Base-by-base conservation (phyloP, 1,140 invertebrate genomes). In the Vollenhovia emeryi region DNA sequence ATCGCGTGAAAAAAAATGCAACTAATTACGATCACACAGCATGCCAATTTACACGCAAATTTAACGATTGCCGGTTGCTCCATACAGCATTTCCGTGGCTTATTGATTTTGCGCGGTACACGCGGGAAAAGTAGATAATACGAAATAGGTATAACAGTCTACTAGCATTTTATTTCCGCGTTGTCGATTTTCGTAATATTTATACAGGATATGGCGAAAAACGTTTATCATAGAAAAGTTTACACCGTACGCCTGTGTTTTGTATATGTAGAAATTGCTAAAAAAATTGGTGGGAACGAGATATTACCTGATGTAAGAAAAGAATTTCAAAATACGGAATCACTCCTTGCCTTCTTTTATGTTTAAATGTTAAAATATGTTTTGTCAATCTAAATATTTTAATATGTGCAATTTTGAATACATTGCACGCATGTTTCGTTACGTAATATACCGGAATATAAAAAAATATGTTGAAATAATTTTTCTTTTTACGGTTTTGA, bases 41-140 rank as follows among this genome's bases (percentile, higher is more conserved):
- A 24, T 30, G 43, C 30, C 75, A 66, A 78, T 78, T 78, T 66
- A 66, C 59, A 78, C 60, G 75, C 60, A 66, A 78, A 78, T 78
- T 78, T 30, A 66, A 66, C 75, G 60, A 78, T 78, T 45, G 43
- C 43, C 43, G 30, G 52, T 57, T 27, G 52, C n/a, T 55, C 62
- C 43, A 15, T 36, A 36, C 15, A 21, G 30, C 21, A 78, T 24
- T 78, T 78, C 59, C 59, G n/a, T 11, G n/a, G 59, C 30, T 78
- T 52, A 66, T 66, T 78, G 30, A 66, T 78, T 66, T 50, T 78
- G 43, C 55, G 7, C 43, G 27, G n/a, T 48, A 48, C 30, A 13
- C 8, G n/a, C 21, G 43, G 43, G 18, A 50, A 78, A 8, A 36
- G 18, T 21, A 30, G 43, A 50, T 48, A 66, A 78, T 33, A 18